Evolutionary conservation across 2,113 vertebrate species (phyloP).

Genomic region (Budorcas taxicolor): DNA sequence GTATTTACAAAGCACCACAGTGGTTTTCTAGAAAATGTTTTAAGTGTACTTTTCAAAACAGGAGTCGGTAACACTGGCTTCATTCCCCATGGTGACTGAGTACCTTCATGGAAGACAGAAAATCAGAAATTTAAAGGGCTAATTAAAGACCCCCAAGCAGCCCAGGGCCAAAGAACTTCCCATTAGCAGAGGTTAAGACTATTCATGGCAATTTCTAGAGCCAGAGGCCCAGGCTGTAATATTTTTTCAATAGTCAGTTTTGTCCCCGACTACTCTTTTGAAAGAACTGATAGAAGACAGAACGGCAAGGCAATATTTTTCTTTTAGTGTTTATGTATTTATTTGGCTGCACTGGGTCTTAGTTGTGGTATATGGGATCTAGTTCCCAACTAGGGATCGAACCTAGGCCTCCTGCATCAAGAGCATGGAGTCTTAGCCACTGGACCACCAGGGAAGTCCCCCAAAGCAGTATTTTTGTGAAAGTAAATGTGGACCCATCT

Average conservation of each 20-base stretch:
- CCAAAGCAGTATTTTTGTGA: background rate
- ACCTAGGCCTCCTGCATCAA: background rate
- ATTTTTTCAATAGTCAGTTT: background rate
- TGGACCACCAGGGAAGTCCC: background rate
- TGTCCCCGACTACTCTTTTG: background rate
- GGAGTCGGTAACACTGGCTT: background rate
- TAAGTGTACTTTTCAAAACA: background rate
- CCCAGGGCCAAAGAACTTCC: background rate
- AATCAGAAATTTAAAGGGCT: background rate
- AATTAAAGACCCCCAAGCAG: background rate
- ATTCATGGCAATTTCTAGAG: background rate
- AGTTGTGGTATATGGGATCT: background rate
- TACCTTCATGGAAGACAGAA: background rate
- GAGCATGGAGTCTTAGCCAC: background rate
- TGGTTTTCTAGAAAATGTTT: background rate
- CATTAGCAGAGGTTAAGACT: background rate
- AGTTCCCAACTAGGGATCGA: background rate
- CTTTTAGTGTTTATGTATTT: background rate
- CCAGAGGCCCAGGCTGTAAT: background rate
- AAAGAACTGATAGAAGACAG: background rate
- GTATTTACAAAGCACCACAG: background rate
- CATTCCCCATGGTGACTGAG: background rate
- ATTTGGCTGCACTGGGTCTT: background rate
- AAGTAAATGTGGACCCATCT: background rate
- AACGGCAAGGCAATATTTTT: background rate